A percentile compares a stretch with the other conserved stretches of the same genome.
Conservation (phyloP, 1,140 invertebrate species). For the Penaeus chinensis region DNA sequence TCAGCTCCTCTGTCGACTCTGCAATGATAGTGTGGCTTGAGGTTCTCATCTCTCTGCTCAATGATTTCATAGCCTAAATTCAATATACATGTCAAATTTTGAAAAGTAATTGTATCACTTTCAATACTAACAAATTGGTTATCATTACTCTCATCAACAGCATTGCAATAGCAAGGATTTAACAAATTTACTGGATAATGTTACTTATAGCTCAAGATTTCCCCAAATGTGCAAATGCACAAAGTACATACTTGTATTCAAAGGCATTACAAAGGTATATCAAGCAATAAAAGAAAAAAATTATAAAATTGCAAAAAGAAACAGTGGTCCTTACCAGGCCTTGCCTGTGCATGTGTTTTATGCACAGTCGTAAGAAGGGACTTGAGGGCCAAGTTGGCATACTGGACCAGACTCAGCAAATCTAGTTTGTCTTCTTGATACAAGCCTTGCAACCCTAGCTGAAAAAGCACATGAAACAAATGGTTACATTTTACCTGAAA, state of each 20-base stretch:
- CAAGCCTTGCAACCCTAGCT: conserved; percentile 35
- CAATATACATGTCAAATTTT: too few relatives aligned
- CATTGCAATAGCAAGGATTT: too few relatives aligned
- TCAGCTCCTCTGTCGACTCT: conserved; percentile 29
- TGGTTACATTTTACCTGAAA: neutral
- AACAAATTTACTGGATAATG: too few relatives aligned
- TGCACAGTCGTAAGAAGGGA: neutral
- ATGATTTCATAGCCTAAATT: too few relatives aligned
- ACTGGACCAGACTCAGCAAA: conserved; percentile 44
- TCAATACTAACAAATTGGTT: too few relatives aligned
- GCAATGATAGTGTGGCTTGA: neutral
- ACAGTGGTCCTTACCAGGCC: conserved; percentile 1
- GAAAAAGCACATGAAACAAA: neutral
- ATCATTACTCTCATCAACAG: too few relatives aligned
- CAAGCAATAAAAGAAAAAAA: neutral
- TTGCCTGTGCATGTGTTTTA: neutral
- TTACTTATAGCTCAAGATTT: too few relatives aligned
- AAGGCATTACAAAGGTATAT: neutral
- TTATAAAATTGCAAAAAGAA: neutral
- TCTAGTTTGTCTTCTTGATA: conserved; percentile 37
- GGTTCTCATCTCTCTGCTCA: too few relatives aligned
- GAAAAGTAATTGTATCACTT: too few relatives aligned
- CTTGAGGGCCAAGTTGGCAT: conserved; percentile 31
- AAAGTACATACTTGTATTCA: neutral
- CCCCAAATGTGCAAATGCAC: too few relatives aligned